Conservation (phyloP, 2,113 vertebrate genomes). For the Coptodon bakossiorum region DNA sequence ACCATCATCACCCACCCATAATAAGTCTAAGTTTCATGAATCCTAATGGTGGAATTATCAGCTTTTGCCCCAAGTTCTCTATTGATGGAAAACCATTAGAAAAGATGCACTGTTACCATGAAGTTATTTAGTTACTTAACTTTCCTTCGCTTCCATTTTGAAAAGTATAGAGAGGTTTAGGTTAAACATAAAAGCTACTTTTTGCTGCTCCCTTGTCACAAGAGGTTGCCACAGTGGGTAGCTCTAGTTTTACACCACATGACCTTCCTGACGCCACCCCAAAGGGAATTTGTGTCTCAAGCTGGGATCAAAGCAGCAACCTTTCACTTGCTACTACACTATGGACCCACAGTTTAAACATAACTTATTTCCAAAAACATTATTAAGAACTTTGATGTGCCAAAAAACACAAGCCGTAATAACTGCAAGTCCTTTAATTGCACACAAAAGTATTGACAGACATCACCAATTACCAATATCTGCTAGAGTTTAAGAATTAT, state of each 20-base stretch:
- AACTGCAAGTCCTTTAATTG: neutral
- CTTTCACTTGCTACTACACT: neutral
- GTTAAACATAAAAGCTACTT: neutral
- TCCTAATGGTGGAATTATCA: neutral
- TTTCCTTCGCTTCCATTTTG: neutral
- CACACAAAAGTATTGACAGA: neutral
- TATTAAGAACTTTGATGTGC: neutral
- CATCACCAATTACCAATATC: neutral
- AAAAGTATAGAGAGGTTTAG: neutral
- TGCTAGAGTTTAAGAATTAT: neutral
- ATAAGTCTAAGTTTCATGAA: neutral
- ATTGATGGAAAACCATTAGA: neutral
- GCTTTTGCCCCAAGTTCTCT: neutral
- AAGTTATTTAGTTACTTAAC: neutral
- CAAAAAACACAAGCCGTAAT: neutral
- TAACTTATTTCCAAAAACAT: neutral
- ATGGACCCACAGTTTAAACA: neutral
- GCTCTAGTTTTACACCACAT: neutral
- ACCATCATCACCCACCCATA: neutral
- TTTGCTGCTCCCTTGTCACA: neutral
- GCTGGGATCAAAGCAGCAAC: neutral
- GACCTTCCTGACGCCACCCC: neutral
- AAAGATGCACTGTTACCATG: accelerated
- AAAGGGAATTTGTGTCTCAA: neutral
- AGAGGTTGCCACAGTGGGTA: neutral